These are phyloP conservation scores for Drosophila gunungcola DNA, from an alignment of 1,140 invertebrate genomes.

Conservation along the genomic window DNA sequence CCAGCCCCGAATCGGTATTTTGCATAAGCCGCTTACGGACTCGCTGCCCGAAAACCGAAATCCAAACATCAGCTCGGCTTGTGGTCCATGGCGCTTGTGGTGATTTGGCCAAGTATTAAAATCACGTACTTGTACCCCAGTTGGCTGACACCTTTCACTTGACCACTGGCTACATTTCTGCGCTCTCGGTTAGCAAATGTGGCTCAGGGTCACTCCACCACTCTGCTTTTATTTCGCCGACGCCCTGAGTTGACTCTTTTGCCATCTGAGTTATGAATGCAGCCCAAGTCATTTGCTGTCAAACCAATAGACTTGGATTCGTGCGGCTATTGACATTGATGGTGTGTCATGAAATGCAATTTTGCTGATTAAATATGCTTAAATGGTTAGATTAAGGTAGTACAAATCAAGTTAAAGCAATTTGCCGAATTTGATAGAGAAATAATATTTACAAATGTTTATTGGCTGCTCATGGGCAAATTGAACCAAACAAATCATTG, in stretches of 20 bases:
- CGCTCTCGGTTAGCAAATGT: slow-evolving; percentile 29
- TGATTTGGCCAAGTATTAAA: slow-evolving; percentile 25
- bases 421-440: no score
- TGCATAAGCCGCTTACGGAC: slow-evolving; percentile 64
- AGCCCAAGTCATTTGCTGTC: slow-evolving; percentile 17
- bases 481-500: no score
- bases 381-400: background rate
- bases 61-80: slow-evolving; percentile 45
- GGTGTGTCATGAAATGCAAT: slow-evolving; percentile 3
- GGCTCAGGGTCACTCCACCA: slow-evolving; percentile 25
- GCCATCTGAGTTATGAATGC: slow-evolving; percentile 1
- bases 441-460: no score
- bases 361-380: background rate
- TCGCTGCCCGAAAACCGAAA: slow-evolving; percentile 32
- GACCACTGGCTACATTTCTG: slow-evolving; percentile 26
- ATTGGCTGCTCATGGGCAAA: no score
- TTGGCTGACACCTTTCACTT: slow-evolving; percentile 59
- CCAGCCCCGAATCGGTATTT: slow-evolving; percentile 17
- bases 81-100: slow-evolving; percentile 33
- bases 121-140: slow-evolving; percentile 35
- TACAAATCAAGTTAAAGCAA: no score
- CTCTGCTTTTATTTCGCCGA: slow-evolving; percentile 1
- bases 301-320: slow-evolving; percentile 2
- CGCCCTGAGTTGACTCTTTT: slow-evolving; percentile 30
- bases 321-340: slow-evolving; percentile 1